A percentile compares a stretch with the other conserved stretches of the same genome.
Evolutionary conservation across 2,113 vertebrate genomes (phyloP).

Genomic region (Lagopus muta): DNA sequence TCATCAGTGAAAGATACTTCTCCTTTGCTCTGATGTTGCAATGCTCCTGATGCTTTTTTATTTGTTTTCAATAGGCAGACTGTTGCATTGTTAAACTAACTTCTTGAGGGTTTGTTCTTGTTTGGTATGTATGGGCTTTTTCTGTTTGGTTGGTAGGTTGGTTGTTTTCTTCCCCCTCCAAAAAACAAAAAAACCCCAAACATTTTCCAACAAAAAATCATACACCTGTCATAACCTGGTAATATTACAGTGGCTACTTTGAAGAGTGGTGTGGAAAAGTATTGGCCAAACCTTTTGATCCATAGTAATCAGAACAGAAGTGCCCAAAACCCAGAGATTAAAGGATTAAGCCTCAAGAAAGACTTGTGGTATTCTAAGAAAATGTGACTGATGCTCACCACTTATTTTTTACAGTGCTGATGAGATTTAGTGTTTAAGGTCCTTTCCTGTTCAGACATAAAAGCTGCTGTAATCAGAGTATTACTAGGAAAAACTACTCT

Average conservation of each 20-base stretch:
- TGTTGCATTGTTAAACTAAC: not conserved
- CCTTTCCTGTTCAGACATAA: conserved; percentile 74
- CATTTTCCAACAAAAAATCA: not conserved
- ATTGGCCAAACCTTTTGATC: conserved; percentile 65
- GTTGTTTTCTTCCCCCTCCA: not conserved
- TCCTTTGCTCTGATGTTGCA: not conserved
- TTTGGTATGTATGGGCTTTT: not conserved
- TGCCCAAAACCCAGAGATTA: conserved; percentile 76
- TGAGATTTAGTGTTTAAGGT: conserved; percentile 76
- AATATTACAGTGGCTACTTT: conserved; percentile 55
- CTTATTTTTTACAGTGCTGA: conserved; percentile 75
- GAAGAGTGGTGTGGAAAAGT: conserved; percentile 42
- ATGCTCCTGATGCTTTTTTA: not conserved
- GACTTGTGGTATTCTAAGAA: conserved; percentile 75
- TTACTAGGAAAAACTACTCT: conserved; percentile 70
- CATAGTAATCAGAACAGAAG: conserved; percentile 73
- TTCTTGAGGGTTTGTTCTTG: too few species aligned
- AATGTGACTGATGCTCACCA: conserved; percentile 75
- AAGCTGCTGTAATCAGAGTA: conserved; percentile 78
- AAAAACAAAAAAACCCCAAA: not conserved
- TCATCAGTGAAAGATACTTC: not conserved
- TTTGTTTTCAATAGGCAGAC: not conserved
- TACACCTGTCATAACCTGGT: not conserved
- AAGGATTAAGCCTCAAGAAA: conserved; percentile 72
- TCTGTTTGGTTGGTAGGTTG: not conserved